phyloP scores from a whole-genome alignment of 2,113 vertebrate genomes.

The Nestor notabilis region DNA sequence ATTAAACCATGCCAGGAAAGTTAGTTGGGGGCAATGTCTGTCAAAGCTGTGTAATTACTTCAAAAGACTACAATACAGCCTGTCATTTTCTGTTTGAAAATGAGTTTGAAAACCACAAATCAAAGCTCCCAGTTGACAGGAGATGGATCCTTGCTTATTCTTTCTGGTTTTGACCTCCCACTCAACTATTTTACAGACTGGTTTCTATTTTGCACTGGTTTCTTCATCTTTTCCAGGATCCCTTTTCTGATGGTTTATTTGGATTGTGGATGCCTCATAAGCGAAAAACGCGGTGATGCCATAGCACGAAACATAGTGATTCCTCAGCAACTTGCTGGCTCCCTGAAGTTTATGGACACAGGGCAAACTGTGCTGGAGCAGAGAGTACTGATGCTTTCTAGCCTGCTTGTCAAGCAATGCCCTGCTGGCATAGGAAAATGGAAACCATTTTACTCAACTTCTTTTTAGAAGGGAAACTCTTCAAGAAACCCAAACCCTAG shows the following conservation, averaged over 20 bases:
- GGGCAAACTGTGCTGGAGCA: background rate
- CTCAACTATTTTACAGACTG: background rate
- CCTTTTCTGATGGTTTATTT: background rate
- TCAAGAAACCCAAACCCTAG: background rate
- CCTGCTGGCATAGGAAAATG: background rate
- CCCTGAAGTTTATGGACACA: background rate
- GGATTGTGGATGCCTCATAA: background rate
- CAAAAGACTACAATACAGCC: background rate
- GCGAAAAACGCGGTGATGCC: background rate
- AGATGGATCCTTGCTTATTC: background rate
- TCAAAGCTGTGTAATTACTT: background rate
- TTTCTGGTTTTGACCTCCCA: background rate
- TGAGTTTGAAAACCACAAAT: background rate
- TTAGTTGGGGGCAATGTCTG: background rate
- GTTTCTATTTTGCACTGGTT: background rate
- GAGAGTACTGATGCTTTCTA: background rate
- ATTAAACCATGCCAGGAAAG: background rate
- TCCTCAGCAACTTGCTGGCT: background rate
- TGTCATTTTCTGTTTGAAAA: slow-evolving; percentile 1
- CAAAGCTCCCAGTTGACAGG: background rate
- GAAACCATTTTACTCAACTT: background rate
- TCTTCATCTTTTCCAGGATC: background rate
- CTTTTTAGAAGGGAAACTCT: background rate
- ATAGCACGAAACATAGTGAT: background rate
- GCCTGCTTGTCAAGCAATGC: fast-evolving